These are phyloP conservation scores for Drosophila gaucha DNA, from an alignment of 2,888 invertebrate species.

Conservation along the genomic window DNA sequence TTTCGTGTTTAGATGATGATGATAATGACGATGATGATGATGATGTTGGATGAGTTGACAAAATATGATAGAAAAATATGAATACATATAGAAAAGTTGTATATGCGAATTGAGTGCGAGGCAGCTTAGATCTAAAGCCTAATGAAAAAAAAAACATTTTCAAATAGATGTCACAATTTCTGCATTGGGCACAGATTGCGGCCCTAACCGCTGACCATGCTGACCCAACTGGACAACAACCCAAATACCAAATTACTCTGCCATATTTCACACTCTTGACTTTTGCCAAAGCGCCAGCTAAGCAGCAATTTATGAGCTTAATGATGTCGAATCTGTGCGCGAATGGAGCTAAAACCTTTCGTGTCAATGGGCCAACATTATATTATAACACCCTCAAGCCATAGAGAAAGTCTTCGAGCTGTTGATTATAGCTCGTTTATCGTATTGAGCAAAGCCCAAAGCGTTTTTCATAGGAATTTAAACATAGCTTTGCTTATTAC, in stretches of 20 bases:
- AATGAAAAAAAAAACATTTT: conserved; percentile 15
- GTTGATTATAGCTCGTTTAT: conserved; percentile 31
- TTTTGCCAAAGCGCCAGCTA: conserved; percentile 26
- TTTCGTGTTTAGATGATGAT: conserved; percentile 36
- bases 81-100: conserved; percentile 24
- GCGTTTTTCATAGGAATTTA: conserved; percentile 53
- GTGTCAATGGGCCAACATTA: conserved; percentile 68
- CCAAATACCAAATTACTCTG: conserved; percentile 59
- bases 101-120: conserved; percentile 44
- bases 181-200: conserved; percentile 46
- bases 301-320: conserved; percentile 55
- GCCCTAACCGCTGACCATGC: conserved; percentile 36
- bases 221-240: conserved; percentile 50
- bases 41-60: conserved; percentile 38
- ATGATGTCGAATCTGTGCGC: conserved; percentile 62
- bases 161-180: conserved; percentile 62
- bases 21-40: conserved; percentile 12
- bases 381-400: conserved; percentile 59
- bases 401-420: conserved; percentile 60
- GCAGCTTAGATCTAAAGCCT: conserved; percentile 34
- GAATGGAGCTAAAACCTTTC: conserved; percentile 41
- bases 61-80: conserved; percentile 44
- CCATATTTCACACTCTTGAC: conserved; percentile 73
- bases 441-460: conserved; percentile 56
- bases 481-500: conserved; percentile 42